Conservation (phyloP, 2,888 invertebrate genomes). For the Spodoptera exigua region DNA sequence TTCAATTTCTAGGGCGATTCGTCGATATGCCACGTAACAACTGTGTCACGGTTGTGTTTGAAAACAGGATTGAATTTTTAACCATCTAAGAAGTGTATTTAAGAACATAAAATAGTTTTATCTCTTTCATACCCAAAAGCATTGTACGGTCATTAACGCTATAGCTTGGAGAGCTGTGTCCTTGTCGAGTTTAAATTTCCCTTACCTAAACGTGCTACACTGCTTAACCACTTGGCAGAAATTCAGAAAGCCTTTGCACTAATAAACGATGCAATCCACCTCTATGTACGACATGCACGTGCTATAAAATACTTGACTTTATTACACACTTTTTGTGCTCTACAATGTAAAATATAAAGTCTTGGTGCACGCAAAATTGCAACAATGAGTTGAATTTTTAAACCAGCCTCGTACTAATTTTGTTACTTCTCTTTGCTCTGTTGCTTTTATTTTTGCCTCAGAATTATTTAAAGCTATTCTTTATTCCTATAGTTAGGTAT, state of each 20-base stretch:
- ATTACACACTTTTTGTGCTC: constrained; percentile 37
- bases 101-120: too few relatives aligned
- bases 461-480: background rate
- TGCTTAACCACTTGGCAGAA: constrained; percentile 56
- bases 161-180: constrained; percentile 14
- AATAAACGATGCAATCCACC: constrained; percentile 54
- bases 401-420: constrained; percentile 12
- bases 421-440: constrained; percentile 2
- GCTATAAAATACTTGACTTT: constrained; percentile 55
- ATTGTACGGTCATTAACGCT: constrained; percentile 31
- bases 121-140: background rate
- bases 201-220: constrained; percentile 43
- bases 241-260: constrained; percentile 49
- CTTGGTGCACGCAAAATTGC: constrained; percentile 20
- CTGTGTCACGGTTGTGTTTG: too few relatives aligned
- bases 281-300: constrained; percentile 54
- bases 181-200: constrained; percentile 33
- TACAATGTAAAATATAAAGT: constrained; percentile 21
- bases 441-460: background rate
- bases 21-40: background rate
- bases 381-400: constrained; percentile 18
- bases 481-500: too few relatives aligned
- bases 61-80: constrained; percentile 1
- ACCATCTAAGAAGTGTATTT: too few relatives aligned
- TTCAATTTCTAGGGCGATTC: constrained; percentile 10